A percentile compares a stretch with the other conserved stretches of the same genome.
Conservation (phyloP, 2,888 invertebrate species). For the Apoderus coryli region DNA sequence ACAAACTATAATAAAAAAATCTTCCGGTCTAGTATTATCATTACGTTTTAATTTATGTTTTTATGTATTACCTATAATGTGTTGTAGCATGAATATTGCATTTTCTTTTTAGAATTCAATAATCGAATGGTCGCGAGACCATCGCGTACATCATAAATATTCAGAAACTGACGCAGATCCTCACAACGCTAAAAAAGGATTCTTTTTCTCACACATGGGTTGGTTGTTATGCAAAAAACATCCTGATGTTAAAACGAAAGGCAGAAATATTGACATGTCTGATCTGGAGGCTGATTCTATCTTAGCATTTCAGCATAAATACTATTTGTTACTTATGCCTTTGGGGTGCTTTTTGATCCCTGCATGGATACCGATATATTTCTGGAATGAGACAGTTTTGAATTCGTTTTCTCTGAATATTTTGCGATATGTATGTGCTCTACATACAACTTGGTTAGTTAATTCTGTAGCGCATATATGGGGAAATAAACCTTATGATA, state of each 20-base stretch:
- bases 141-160: constrained; percentile 82
- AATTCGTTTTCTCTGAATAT: constrained; percentile 55
- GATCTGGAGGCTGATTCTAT: constrained; percentile 73
- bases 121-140: constrained; percentile 65
- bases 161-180: constrained; percentile 89
- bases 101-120: constrained; percentile 51
- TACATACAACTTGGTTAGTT: constrained; percentile 78
- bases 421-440: constrained; percentile 59
- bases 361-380: constrained; percentile 54
- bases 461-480: constrained; percentile 79
- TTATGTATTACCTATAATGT: too few species aligned
- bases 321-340: constrained; percentile 59
- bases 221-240: constrained; percentile 88
- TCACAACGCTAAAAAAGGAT: constrained; percentile 80
- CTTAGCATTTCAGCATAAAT: constrained; percentile 57
- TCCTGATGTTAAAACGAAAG: constrained; percentile 75
- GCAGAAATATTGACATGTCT: constrained; percentile 68
- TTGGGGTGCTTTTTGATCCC: constrained; percentile 62
- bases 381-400: constrained; percentile 57
- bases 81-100: too few species aligned
- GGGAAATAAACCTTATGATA: constrained; percentile 63
- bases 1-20: too few species aligned
- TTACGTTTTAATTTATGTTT: too few species aligned
- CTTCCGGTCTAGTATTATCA: too few species aligned
- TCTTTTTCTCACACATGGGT: constrained; percentile 92